A percentile compares a stretch with the other conserved stretches of the same genome.
Conservation (phyloP, 2,797 vertebrate species). For the Euphonia xanthogaster region DNA sequence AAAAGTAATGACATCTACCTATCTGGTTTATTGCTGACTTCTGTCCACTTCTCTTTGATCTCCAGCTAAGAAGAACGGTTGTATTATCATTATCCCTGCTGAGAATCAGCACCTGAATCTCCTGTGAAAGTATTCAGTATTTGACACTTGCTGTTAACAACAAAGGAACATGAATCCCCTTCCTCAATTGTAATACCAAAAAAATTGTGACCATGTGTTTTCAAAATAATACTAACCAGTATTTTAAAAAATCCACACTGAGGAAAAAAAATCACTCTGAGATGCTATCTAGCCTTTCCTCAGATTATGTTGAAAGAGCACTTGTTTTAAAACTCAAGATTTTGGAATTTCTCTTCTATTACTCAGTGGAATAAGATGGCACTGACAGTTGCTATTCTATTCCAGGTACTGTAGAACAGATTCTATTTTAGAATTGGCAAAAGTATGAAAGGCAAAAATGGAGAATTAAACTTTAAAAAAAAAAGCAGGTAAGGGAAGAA, state of each 20-base stretch:
- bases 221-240: background rate
- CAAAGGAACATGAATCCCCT: background rate
- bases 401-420: background rate
- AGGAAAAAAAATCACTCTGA: background rate
- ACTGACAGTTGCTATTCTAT: background rate
- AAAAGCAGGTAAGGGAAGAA: fast-evolving
- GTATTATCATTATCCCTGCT: background rate
- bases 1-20: background rate
- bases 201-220: background rate
- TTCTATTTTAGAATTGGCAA: background rate
- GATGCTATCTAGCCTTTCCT: background rate
- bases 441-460: background rate
- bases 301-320: background rate
- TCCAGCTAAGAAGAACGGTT: background rate
- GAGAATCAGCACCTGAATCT: background rate
- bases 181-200: background rate
- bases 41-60: background rate
- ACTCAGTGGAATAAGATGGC: background rate
- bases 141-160: background rate
- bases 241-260: background rate
- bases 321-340: background rate
- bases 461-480: background rate
- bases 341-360: background rate
- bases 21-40: constrained; percentile 10
- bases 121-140: background rate